Percentiles rank a stretch among this genome's conserved stretches.
These are phyloP conservation scores for Diprion similis DNA, from an alignment of 1,140 invertebrate species.

Conservation along the genomic window DNA sequence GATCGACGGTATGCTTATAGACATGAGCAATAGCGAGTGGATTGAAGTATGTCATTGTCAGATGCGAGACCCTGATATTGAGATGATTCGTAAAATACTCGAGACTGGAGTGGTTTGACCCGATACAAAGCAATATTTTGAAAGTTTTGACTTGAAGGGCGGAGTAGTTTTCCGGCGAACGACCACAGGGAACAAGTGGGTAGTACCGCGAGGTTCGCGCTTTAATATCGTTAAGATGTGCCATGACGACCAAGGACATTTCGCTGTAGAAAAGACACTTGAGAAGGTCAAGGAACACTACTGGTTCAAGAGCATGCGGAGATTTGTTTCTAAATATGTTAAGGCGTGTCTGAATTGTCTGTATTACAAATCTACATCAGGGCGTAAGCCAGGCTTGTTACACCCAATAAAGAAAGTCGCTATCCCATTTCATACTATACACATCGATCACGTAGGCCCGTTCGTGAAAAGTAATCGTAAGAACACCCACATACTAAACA, in stretches of 20 bases:
- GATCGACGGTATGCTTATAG: background rate
- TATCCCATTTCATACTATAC: background rate
- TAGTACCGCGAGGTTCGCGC: too few species aligned
- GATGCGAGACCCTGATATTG: slow-evolving; percentile 7
- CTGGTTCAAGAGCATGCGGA: slow-evolving; percentile 18
- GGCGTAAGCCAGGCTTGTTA: slow-evolving; percentile 1
- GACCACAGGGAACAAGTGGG: slow-evolving; percentile 30
- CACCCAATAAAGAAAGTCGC: background rate
- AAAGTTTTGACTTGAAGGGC: slow-evolving; percentile 24
- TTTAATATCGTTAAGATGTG: slow-evolving; percentile 38
- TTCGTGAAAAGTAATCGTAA: slow-evolving; percentile 29
- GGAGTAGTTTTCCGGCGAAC: slow-evolving; percentile 35
- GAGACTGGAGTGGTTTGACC: slow-evolving; percentile 1
- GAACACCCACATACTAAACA: slow-evolving; percentile 24
- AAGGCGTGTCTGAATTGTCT: slow-evolving; percentile 21
- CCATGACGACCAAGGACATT: slow-evolving; percentile 46
- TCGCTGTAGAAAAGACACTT: slow-evolving; percentile 20
- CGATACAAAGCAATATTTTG: slow-evolving; percentile 1
- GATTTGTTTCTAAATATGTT: slow-evolving; percentile 19
- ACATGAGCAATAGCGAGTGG: slow-evolving; percentile 16
- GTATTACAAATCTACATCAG: slow-evolving; percentile 18
- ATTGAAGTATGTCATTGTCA: background rate
- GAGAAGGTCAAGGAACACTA: slow-evolving; percentile 21
- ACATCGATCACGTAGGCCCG: slow-evolving; percentile 49
- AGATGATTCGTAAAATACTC: slow-evolving; percentile 11